phyloP scores from a whole-genome alignment of 2,113 vertebrate genomes.

The Pelecanoides urinatrix region DNA sequence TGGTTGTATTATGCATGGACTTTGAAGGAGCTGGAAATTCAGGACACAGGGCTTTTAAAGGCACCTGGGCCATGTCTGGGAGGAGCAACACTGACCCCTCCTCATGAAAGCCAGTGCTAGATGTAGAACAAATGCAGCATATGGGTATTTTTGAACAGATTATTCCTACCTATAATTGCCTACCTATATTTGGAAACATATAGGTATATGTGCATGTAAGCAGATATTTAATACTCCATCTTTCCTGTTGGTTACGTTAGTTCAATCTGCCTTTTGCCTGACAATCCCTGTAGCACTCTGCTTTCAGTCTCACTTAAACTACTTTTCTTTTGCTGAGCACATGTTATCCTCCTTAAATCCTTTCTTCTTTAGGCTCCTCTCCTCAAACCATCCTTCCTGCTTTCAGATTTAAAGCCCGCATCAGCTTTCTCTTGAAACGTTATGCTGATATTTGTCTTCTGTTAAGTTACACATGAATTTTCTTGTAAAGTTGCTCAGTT shows the following conservation, averaged over 20 bases:
- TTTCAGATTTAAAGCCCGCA: neutral
- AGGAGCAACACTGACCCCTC: neutral
- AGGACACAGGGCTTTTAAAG: neutral
- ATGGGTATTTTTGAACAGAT: neutral
- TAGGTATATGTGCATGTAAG: neutral
- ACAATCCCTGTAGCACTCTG: neutral
- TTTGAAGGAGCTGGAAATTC: neutral
- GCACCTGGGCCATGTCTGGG: neutral
- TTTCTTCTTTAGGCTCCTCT: neutral
- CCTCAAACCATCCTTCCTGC: neutral
- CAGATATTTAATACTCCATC: neutral
- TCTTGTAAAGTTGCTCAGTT: neutral
- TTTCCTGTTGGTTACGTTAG: neutral
- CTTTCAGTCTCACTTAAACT: neutral
- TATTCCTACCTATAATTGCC: neutral
- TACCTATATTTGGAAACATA: neutral
- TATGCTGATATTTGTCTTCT: neutral
- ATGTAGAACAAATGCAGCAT: neutral
- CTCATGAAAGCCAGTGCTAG: neutral
- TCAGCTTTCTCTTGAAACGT: neutral
- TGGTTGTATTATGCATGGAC: neutral
- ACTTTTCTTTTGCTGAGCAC: neutral
- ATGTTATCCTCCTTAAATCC: neutral
- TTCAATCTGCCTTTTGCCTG: neutral
- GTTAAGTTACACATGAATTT: neutral